Conservation (phyloP, 2,888 invertebrate genomes). For the Byasa hedistus region DNA sequence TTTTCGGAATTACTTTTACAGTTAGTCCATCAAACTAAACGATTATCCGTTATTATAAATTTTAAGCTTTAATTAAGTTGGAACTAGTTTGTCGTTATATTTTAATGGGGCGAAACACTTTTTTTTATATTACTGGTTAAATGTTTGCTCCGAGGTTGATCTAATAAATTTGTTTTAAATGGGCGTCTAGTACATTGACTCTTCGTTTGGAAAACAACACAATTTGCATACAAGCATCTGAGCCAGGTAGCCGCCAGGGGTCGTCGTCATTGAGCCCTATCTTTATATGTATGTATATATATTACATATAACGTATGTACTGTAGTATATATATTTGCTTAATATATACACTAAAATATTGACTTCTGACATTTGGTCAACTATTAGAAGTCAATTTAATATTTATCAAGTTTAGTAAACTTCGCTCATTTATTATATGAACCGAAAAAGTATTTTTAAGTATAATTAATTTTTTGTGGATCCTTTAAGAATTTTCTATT, state of each 20-base stretch:
- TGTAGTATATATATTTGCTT: no score
- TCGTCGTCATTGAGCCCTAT: slow-evolving; percentile 73
- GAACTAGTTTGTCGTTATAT: slow-evolving; percentile 8
- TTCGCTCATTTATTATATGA: no score
- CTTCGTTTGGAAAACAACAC: slow-evolving; percentile 59
- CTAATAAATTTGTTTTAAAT: slow-evolving; percentile 67
- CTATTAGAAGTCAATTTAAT: slow-evolving; percentile 52
- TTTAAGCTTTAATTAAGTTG: slow-evolving; percentile 4
- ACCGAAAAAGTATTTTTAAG: no score
- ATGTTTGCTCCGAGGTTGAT: slow-evolving; percentile 40
- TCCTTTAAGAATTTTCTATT: no score
- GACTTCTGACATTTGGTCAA: slow-evolving; percentile 67
- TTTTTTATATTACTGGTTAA: slow-evolving; percentile 13
- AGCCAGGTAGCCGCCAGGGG: slow-evolving; percentile 70
- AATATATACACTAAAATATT: no score
- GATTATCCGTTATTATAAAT: slow-evolving; percentile 12
- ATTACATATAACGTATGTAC: no score
- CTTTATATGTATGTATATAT: slow-evolving; percentile 54
- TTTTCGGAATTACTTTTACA: slow-evolving; percentile 12
- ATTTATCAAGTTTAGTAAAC: no score
- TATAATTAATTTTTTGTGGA: no score
- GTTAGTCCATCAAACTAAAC: background rate
- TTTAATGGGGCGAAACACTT: slow-evolving; percentile 7
- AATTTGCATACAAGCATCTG: slow-evolving; percentile 69
- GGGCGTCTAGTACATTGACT: slow-evolving; percentile 63